Conservation (phyloP, 2,113 vertebrate genomes). For the Ceratotherium simum region DNA sequence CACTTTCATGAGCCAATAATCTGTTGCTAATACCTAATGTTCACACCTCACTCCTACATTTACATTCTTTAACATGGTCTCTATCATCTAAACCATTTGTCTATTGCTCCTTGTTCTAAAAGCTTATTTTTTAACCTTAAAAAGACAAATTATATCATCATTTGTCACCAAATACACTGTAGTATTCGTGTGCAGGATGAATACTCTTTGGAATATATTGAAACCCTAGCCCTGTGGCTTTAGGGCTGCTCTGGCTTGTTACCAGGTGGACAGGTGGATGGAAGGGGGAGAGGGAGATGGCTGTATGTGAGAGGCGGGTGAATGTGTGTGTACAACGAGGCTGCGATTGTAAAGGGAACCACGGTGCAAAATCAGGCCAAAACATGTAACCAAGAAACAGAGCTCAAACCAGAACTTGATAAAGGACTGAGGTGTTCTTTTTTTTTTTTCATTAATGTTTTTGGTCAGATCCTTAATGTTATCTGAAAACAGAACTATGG, state of each 20-base stretch:
- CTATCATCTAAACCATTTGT: neutral
- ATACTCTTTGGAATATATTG: neutral
- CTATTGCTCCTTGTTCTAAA: neutral
- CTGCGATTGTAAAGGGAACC: neutral
- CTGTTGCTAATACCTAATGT: neutral
- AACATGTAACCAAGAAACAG: neutral
- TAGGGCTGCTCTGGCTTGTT: neutral
- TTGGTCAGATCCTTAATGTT: constrained; percentile 56
- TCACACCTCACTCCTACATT: neutral
- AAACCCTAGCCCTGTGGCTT: neutral
- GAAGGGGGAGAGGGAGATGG: neutral
- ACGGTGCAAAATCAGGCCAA: neutral
- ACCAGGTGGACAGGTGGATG: constrained; percentile 18
- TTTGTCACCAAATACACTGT: neutral
- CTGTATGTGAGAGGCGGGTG: neutral
- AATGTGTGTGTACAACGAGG: neutral
- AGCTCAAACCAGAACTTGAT: rapidly evolving
- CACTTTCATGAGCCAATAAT: constrained; percentile 2
- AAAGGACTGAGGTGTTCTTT: neutral
- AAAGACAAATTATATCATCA: neutral
- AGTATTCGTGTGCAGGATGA: neutral
- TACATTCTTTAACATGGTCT: neutral
- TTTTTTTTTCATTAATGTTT: neutral
- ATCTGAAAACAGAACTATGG: constrained; percentile 61
- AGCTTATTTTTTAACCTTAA: neutral